Evolutionary conservation across 2,888 invertebrate species (phyloP).

Genomic region (Opisthograptis luteolata): DNA sequence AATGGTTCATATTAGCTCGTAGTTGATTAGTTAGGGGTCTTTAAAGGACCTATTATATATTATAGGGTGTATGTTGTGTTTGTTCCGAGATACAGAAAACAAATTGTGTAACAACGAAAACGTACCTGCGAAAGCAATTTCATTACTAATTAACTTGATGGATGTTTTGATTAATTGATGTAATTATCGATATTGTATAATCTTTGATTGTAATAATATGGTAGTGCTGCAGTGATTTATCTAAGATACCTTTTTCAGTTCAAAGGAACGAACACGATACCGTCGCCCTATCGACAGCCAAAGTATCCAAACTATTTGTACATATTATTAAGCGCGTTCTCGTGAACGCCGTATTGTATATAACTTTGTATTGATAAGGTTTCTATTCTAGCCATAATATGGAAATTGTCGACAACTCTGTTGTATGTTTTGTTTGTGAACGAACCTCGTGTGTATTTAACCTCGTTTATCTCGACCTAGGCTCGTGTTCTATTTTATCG

Average conservation of each 20-base stretch:
- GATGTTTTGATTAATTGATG: too few relatives aligned
- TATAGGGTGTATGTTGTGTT: constrained; percentile 39
- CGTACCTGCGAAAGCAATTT: too few relatives aligned
- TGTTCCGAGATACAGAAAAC: constrained; percentile 28
- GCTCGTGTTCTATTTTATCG: not conserved
- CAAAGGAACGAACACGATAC: constrained; percentile 45
- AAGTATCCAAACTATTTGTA: constrained; percentile 82
- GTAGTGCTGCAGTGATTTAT: not conserved
- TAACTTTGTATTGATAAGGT: constrained; percentile 31
- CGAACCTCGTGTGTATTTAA: not conserved
- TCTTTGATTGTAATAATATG: not conserved
- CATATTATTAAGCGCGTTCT: constrained; percentile 52
- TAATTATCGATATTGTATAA: not conserved
- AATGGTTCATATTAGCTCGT: constrained; percentile 28
- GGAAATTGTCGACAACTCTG: constrained; percentile 10
- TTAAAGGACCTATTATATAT: constrained; percentile 31
- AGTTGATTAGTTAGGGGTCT: constrained; percentile 30
- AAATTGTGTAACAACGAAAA: not conserved
- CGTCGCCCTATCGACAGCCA: constrained; percentile 77
- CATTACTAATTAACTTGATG: not conserved
- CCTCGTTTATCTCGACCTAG: not conserved
- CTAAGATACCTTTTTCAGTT: not conserved
- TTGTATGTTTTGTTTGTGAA: constrained; percentile 7
- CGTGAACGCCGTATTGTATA: constrained; percentile 34
- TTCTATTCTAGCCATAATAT: constrained; percentile 30